Evolutionary conservation across 2,797 vertebrate species (phyloP).

Genomic region (Leuciscus waleckii): DNA sequence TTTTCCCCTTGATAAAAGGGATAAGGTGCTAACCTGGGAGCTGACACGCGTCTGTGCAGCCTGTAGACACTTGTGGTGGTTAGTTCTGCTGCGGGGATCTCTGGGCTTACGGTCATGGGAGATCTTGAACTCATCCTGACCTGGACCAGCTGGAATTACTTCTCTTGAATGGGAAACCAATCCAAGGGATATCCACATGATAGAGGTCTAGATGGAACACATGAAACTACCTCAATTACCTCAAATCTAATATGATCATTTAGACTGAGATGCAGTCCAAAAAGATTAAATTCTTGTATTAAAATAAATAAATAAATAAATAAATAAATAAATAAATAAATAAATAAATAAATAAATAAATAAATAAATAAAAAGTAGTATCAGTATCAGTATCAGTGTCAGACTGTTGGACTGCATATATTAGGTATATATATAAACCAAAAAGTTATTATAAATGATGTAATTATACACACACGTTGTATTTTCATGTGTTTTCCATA

Average conservation of each 20-base stretch:
- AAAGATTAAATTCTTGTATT: neutral
- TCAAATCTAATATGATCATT: neutral
- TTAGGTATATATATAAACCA: too few species aligned
- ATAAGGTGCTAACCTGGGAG: slow-evolving; percentile 31
- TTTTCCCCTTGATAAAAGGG: slow-evolving; percentile 25
- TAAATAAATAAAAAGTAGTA: neutral
- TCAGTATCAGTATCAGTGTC: neutral
- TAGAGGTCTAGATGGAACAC: slow-evolving; percentile 33
- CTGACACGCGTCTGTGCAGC: slow-evolving; percentile 34
- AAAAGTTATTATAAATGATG: too few species aligned
- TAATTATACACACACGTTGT: too few species aligned
- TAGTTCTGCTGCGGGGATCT: slow-evolving; percentile 63
- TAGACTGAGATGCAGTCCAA: neutral
- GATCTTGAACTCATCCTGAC: slow-evolving; percentile 75
- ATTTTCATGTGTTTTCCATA: too few species aligned
- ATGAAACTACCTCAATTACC: slow-evolving; percentile 10
- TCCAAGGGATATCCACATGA: slow-evolving; percentile 33
- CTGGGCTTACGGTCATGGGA: slow-evolving; percentile 71
- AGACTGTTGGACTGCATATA: neutral
- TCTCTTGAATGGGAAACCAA: slow-evolving; percentile 63
- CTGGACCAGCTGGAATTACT: slow-evolving; percentile 69
- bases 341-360: too few species aligned
- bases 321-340: too few species aligned
- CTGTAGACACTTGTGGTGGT: slow-evolving; percentile 41
- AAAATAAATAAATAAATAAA: too few species aligned